Evolutionary conservation across 2,113 vertebrate species (phyloP).

Genomic region (Eurypyga helias): DNA sequence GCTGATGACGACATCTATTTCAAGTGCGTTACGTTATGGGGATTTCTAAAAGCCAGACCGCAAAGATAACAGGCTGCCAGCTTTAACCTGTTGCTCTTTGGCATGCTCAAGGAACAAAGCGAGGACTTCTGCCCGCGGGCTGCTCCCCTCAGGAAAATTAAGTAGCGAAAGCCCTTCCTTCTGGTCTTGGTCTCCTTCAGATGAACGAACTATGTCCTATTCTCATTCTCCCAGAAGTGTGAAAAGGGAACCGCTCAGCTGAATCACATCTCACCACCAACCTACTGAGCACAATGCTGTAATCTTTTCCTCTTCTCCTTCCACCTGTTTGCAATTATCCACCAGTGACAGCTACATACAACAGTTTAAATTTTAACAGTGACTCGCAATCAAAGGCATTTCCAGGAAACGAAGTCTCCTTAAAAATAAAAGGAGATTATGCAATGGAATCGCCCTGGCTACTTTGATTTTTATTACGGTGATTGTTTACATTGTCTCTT

Average conservation of each 20-base stretch:
- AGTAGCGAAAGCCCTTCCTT: neutral
- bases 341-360: constrained; percentile 53
- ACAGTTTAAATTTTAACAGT: constrained; percentile 48
- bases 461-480: constrained; percentile 67
- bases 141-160: neutral
- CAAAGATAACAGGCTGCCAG: constrained; percentile 69
- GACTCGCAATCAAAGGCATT: constrained; percentile 56
- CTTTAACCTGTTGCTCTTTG: constrained; percentile 64
- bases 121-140: neutral
- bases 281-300: constrained; percentile 1
- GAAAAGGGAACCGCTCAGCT: constrained; percentile 17
- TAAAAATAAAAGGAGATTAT: constrained; percentile 62
- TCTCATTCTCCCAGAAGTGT: constrained; percentile 13
- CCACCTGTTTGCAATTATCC: constrained; percentile 63
- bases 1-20: constrained; percentile 86
- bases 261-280: constrained; percentile 37
- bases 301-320: constrained; percentile 57
- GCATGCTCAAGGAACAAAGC: constrained; percentile 34
- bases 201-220: neutral
- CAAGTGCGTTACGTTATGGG: constrained; percentile 81
- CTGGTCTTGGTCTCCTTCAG: neutral
- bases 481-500: constrained; percentile 69
- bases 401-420: constrained; percentile 53
- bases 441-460: constrained; percentile 45
- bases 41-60: constrained; percentile 76